Percentiles rank a stretch among this genome's conserved stretches.
Conservation (phyloP, 2,797 vertebrate genomes). For the Urosaurus nigricauda region DNA sequence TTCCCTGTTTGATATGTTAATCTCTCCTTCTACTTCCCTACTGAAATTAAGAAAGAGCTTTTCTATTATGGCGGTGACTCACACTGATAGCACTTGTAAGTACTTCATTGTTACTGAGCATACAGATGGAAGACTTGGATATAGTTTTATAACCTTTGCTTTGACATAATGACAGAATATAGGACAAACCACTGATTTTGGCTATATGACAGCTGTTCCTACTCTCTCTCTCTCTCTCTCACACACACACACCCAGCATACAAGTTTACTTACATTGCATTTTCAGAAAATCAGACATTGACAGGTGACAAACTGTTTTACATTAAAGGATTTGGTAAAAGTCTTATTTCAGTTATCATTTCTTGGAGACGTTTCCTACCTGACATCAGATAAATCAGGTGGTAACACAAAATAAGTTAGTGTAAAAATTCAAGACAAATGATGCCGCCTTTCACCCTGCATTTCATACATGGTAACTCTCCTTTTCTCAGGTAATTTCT, state of each 20-base stretch:
- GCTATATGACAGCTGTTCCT: constrained; percentile 22
- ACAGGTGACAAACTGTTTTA: not conserved
- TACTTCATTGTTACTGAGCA: constrained; percentile 31
- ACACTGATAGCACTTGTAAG: constrained; percentile 32
- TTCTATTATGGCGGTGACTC: constrained; percentile 32
- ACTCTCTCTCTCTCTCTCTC: not conserved
- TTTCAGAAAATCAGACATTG: constrained; percentile 1
- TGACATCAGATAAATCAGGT: not conserved
- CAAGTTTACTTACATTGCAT: not conserved
- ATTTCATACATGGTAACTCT: no score
- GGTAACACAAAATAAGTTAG: not conserved
- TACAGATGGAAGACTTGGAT: constrained; percentile 20
- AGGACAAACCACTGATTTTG: constrained; percentile 28
- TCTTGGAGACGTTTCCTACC: not conserved
- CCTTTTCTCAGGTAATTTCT: not conserved
- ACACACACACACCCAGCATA: not conserved
- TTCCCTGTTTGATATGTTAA: constrained; percentile 39
- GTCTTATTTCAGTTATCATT: not conserved
- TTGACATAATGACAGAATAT: not conserved
- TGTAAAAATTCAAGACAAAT: not conserved
- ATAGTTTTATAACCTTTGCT: constrained; percentile 42
- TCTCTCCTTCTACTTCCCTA: constrained; percentile 18
- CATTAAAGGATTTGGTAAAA: constrained; percentile 6
- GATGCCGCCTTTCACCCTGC: not conserved
- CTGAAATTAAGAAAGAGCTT: constrained; percentile 39